Base-by-base conservation (phyloP, 2,113 vertebrate species). In the Emydura subglobosa region DNA sequence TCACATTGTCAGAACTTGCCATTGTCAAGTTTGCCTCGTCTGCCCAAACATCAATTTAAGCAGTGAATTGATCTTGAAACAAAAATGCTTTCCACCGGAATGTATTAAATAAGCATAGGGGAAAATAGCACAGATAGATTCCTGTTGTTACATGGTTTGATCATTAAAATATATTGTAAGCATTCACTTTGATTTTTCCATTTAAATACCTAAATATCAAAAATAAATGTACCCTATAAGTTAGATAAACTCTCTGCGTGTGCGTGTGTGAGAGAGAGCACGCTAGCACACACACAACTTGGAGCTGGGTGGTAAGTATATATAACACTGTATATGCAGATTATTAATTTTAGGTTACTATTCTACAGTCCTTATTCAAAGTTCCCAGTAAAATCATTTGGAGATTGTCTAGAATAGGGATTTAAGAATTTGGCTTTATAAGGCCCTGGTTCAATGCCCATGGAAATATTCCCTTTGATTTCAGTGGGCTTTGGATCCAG, bases 31-130 rank as follows among this genome's bases (percentile, higher is more conserved):
- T 91, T 89, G 55, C 80, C 93, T 95, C 61, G 93, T 51, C 90
- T 97, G 79, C 95, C 83, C 92, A 97, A 98, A 98, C 65, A 93
- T 21, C 82, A 86, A 1, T 82, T 96, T 96, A 85, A 54, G 95
- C 47, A 85, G 82, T 42, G 68, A 94, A 96, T 92, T 80, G 61
- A 44, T 65, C 57, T 88, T 83, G 92, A 97, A 97, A 96, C 92
- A 95, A 95, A 97, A 96, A 86, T 86, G 24, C 79, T 96, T 97
- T 97, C 90, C 87, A 61, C 83, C 86, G 68, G 49, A 14, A 27
- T 90, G 57, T 91, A 79, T 86, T 96, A 95, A 95, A 59, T 80
- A 94, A 96, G 72, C 89, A 72, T 4, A 6, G 31, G 34, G 49
- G 61, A 86, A 89, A 92, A 86, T 55, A 65, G 80, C 82, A 92